Evolutionary conservation across 2,888 invertebrate species (phyloP), one percentile per base, ranked within the genome.

Genomic region (Acanthosepion pharaonis): DNA sequence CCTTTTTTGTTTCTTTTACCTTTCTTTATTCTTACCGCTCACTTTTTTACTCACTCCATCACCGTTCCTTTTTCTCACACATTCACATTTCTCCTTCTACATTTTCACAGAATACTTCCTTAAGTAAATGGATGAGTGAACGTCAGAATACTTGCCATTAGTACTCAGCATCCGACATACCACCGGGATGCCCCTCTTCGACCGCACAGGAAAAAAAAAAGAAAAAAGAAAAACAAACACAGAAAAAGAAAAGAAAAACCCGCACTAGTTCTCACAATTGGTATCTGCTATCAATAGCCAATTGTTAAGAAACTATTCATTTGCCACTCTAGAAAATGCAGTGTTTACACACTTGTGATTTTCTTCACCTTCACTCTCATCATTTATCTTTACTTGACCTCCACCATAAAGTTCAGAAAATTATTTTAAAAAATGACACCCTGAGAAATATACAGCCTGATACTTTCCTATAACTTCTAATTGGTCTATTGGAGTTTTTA

Each of bases 361-460:
- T 78, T 78, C n/a, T 78, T 78, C 78, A 78, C 78, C 78, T 78
- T 78, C 78, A 78, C 78, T 78, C 5, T n/a, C 0, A 8, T n/a
- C 78, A 78, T 33, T 78, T 78, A 78, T 78, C 78, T 78, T n/a
- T 33, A 33, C 78, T 78, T 78, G 78, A 78, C 78, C 78, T 78
- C 78, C 78, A 78, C 78, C 78, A 78, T 78, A 78, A 78, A 78
- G n/a, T 78, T 78, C 78, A 78, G 33, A n/a, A 78, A n/a, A 78
- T 78, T 78, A n/a, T 42, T 42, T 78, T 11, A n/a, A 78, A 59
- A 78, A 78, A 78, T 78, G 33, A 78, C 78, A n/a, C n/a, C 78
- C 78, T n/a, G 78, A n/a, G 78, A 78, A 78, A 78, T 78, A n/a
- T n/a, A 78, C n/a, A 78, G n/a, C 78, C 78, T n/a, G n/a, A 78